These are phyloP conservation scores for Hyles vespertilio DNA, from an alignment of 1,140 invertebrate species.

Conservation along the genomic window DNA sequence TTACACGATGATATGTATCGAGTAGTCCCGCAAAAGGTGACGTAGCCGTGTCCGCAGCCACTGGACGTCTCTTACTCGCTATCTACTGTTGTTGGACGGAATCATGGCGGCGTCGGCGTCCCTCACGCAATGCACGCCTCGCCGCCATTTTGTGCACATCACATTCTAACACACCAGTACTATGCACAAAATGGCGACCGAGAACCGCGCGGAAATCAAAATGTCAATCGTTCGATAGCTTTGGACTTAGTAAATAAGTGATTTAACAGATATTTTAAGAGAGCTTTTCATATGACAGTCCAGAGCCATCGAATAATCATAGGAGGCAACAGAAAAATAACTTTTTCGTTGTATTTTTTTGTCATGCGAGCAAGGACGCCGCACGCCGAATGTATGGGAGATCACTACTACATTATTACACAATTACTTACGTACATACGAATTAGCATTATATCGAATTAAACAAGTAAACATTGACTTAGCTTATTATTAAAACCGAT, in stretches of 20 bases:
- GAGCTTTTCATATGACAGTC: slow-evolving; percentile 17
- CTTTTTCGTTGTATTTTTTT: slow-evolving; percentile 67
- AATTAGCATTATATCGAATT: slow-evolving; percentile 71
- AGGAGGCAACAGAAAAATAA: slow-evolving; percentile 34
- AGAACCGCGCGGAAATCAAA: slow-evolving; percentile 24
- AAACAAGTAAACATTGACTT: slow-evolving; percentile 75
- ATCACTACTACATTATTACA: slow-evolving; percentile 72
- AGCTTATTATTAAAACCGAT: slow-evolving; percentile 70
- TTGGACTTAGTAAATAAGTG: slow-evolving; percentile 1
- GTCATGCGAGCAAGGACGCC: slow-evolving; percentile 42
- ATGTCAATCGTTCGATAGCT: slow-evolving; percentile 18
- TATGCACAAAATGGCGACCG: slow-evolving; percentile 22
- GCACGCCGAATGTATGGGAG: slow-evolving; percentile 67
- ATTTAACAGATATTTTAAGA: slow-evolving; percentile 16
- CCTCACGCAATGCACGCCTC: slow-evolving; percentile 23
- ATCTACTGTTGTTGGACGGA: slow-evolving; percentile 73
- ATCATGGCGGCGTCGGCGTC: slow-evolving; percentile 65
- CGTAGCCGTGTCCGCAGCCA: slow-evolving; percentile 73
- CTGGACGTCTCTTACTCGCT: slow-evolving; percentile 73
- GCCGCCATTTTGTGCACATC: slow-evolving; percentile 22
- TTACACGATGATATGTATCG: slow-evolving; percentile 75
- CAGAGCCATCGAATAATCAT: slow-evolving; percentile 19
- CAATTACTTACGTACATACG: slow-evolving; percentile 71
- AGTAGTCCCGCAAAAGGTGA: slow-evolving; percentile 74
- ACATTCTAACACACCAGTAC: slow-evolving; percentile 1